phyloP scores from a whole-genome alignment of 2,888 invertebrate genomes.

The Lacanobia oleracea region DNA sequence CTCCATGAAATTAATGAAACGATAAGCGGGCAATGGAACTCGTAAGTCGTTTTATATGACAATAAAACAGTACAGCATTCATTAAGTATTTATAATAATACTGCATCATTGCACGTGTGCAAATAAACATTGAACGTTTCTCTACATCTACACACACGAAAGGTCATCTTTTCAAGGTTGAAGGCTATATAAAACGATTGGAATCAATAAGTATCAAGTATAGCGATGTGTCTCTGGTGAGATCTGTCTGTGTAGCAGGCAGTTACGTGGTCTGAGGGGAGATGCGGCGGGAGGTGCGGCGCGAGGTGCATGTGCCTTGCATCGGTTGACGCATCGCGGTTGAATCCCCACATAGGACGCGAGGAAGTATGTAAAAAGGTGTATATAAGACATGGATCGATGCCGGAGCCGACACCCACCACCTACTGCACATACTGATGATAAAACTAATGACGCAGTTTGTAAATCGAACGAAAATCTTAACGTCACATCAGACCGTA shows the following conservation, averaged over 20 bases:
- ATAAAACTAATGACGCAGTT: slow-evolving; percentile 59
- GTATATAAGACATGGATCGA: slow-evolving; percentile 88
- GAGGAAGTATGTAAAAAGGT: slow-evolving; percentile 87
- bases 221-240: slow-evolving; percentile 69
- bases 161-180: slow-evolving; percentile 81
- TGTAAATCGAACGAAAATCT: slow-evolving; percentile 8
- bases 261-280: slow-evolving; percentile 63
- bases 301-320: slow-evolving; percentile 84
- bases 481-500: neutral
- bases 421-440: slow-evolving; percentile 66
- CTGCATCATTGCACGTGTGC: slow-evolving; percentile 46
- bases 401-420: slow-evolving; percentile 82
- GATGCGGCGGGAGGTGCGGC: slow-evolving; percentile 66
- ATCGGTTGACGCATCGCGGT: slow-evolving; percentile 89
- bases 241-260: slow-evolving; percentile 69
- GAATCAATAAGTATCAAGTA: slow-evolving; percentile 72
- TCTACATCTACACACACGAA: slow-evolving; percentile 64
- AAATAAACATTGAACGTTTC: slow-evolving; percentile 63
- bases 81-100: slow-evolving; percentile 28
- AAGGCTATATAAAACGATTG: slow-evolving; percentile 73
- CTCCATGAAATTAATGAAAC: slow-evolving; percentile 22
- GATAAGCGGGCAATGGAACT: slow-evolving; percentile 21
- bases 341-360: slow-evolving; percentile 88
- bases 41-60: slow-evolving; percentile 21
- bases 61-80: slow-evolving; percentile 22